These are phyloP conservation scores for Pelobates cultripes DNA, from an alignment of 2,797 vertebrate genomes.

Conservation along the genomic window DNA sequence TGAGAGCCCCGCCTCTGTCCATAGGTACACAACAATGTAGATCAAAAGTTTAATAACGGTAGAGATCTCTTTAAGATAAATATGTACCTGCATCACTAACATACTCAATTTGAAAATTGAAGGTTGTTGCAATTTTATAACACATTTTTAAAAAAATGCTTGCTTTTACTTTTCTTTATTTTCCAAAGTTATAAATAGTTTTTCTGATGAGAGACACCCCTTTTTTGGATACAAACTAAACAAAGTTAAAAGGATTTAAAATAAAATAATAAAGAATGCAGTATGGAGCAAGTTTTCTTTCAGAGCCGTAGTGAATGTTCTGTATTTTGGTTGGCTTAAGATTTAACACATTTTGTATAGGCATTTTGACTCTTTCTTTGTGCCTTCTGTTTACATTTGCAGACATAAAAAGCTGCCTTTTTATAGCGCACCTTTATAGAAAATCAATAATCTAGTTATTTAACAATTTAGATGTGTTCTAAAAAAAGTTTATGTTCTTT, in stretches of 20 bases:
- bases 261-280: constrained; percentile 48
- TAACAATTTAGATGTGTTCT: constrained; percentile 48
- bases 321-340: constrained; percentile 49
- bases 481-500: constrained; percentile 33
- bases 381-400: constrained; percentile 59
- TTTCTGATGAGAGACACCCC: background rate
- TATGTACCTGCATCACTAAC: too few species aligned
- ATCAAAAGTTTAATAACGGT: too few species aligned
- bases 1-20: too few species aligned
- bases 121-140: too few species aligned
- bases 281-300: fast-evolving
- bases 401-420: constrained; percentile 53
- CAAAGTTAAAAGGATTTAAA: constrained; percentile 36
- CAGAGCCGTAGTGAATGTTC: constrained; percentile 28
- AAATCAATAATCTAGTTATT: constrained; percentile 55
- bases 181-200: background rate
- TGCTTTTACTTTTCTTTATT: background rate
- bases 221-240: constrained; percentile 11
- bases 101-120: too few species aligned
- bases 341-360: constrained; percentile 2
- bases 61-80: too few species aligned
- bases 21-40: too few species aligned
- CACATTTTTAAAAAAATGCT: too few species aligned
- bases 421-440: constrained; percentile 52
- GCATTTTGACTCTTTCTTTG: constrained; percentile 52